These are phyloP conservation scores for Bovichtus diacanthus DNA, from an alignment of 2,797 vertebrate genomes.

Conservation along the genomic window DNA sequence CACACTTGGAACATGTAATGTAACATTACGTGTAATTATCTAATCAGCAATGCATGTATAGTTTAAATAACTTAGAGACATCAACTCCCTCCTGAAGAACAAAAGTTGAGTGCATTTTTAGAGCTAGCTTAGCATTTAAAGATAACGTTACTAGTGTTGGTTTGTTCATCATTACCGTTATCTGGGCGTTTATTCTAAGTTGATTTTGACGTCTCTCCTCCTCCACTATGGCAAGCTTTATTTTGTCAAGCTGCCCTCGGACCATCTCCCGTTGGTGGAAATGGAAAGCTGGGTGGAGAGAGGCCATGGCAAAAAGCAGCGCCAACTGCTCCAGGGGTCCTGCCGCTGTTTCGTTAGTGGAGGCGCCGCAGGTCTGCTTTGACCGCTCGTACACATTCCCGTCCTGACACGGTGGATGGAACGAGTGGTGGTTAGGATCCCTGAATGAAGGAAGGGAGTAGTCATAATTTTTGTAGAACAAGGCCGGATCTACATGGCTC, in stretches of 20 bases:
- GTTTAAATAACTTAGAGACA: rapidly evolving
- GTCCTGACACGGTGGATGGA: constrained; percentile 56
- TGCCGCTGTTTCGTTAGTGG: constrained; percentile 49
- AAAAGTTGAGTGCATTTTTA: background rate
- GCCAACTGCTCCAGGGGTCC: constrained; percentile 90
- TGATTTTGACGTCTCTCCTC: constrained; percentile 64
- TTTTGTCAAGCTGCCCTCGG: constrained; percentile 87
- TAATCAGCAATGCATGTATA: too few relatives aligned
- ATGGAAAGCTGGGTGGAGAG: constrained; percentile 93
- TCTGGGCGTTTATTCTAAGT: constrained; percentile 68
- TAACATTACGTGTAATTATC: background rate
- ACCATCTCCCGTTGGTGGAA: constrained; percentile 94
- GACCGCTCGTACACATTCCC: constrained; percentile 56
- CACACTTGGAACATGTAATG: background rate
- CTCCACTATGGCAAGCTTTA: constrained; percentile 79
- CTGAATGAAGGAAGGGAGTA: constrained; percentile 60
- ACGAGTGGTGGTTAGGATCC: constrained; percentile 52
- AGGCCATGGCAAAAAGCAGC: constrained; percentile 95
- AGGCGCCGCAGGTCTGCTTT: constrained; percentile 62
- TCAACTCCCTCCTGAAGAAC: background rate
- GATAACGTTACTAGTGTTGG: background rate
- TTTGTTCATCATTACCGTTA: constrained; percentile 59
- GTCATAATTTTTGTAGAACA: constrained; percentile 78
- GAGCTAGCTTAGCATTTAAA: background rate
- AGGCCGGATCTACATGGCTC: constrained; percentile 87